phyloP scores from a whole-genome alignment of 1,140 invertebrate species.

The Adoxophyes honmai region DNA sequence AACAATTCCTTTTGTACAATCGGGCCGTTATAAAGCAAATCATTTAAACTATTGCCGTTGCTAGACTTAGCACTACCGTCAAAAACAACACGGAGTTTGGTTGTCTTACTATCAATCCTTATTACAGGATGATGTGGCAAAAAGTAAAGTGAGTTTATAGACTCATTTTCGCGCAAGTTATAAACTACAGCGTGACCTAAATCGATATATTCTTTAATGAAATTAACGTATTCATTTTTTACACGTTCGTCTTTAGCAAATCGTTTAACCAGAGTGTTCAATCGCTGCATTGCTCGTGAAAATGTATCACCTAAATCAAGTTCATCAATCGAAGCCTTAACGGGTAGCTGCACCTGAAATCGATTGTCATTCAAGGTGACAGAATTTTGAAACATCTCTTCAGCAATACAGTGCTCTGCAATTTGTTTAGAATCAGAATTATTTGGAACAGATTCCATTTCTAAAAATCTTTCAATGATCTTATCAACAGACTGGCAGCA shows the following conservation, averaged over 20 bases:
- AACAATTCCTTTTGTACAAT: slow-evolving; percentile 33
- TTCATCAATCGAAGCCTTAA: background rate
- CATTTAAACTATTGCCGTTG: slow-evolving; percentile 23
- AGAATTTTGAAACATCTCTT: background rate
- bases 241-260: no score
- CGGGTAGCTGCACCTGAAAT: background rate
- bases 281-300: background rate
- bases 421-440: no score
- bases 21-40: slow-evolving; percentile 31
- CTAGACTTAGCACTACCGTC: slow-evolving; percentile 26
- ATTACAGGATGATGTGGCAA: slow-evolving; percentile 33
- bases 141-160: slow-evolving; percentile 22
- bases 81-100: slow-evolving; percentile 40
- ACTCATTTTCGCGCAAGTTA: slow-evolving; percentile 15
- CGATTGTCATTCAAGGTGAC: background rate
- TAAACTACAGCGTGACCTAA: slow-evolving; percentile 27
- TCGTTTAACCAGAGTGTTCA: background rate
- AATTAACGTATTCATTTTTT: slow-evolving; percentile 20
- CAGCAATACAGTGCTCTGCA: no score
- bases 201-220: slow-evolving; percentile 30
- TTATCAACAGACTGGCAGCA: no score
- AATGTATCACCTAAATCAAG: slow-evolving; percentile 7
- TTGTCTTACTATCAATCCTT: slow-evolving; percentile 25
- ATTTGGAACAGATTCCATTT: no score
- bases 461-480: no score